A percentile compares a stretch with the other conserved stretches of the same genome.
These are phyloP conservation scores for Chironomus tepperi DNA, from an alignment of 1,140 invertebrate genomes.

Conservation along the genomic window DNA sequence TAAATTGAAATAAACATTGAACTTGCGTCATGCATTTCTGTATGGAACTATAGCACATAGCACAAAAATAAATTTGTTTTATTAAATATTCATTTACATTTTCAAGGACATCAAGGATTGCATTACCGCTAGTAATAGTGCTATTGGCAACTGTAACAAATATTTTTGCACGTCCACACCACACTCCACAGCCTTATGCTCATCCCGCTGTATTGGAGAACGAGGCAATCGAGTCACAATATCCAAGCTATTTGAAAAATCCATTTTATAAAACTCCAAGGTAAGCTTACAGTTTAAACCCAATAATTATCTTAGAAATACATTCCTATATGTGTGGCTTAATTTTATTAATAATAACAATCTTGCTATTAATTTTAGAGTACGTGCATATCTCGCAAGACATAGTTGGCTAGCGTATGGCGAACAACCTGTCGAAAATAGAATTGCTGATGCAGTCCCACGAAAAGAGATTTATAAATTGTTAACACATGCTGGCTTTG, in stretches of 20 bases:
- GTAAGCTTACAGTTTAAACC: background rate
- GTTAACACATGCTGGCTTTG: conserved; percentile 49
- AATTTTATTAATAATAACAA: background rate
- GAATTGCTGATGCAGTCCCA: conserved; percentile 47
- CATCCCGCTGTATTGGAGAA: conserved; percentile 40
- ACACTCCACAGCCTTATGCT: background rate
- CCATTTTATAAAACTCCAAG: conserved; percentile 41
- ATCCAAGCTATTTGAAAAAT: conserved; percentile 40
- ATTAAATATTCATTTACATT: background rate
- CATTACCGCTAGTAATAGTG: background rate
- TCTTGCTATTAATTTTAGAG: conserved; percentile 18
- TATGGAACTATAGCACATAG: too few species aligned
- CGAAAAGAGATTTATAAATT: conserved; percentile 50
- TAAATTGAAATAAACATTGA: too few species aligned
- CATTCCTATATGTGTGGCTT: background rate
- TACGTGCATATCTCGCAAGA: conserved; percentile 42
- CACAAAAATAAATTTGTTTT: too few species aligned
- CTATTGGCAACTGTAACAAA: background rate
- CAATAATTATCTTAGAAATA: background rate
- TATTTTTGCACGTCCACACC: conserved; percentile 6
- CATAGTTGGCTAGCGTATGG: conserved; percentile 49
- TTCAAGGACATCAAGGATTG: conserved; percentile 11
- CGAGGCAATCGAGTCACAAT: conserved; percentile 37
- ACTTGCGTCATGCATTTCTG: too few species aligned
- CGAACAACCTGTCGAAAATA: conserved; percentile 44